Conservation (phyloP, 2,888 invertebrate genomes). For the Eupithecia abbreviata region DNA sequence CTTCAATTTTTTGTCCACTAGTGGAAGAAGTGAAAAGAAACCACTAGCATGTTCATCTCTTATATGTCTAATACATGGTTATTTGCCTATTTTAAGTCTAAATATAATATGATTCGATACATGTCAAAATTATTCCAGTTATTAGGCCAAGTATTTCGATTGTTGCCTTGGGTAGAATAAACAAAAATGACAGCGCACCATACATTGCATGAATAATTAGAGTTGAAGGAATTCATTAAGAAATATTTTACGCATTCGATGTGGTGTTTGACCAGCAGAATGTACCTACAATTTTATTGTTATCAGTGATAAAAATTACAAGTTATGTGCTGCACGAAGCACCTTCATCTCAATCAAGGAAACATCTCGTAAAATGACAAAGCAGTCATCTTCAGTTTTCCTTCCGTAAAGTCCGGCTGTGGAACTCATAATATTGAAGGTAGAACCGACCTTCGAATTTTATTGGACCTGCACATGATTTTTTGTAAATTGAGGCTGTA, state of each 20-base stretch:
- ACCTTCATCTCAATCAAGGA: slow-evolving; percentile 30
- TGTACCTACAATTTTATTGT: not conserved
- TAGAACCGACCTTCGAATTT: slow-evolving; percentile 24
- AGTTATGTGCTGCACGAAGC: not conserved
- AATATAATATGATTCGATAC: too few relatives aligned
- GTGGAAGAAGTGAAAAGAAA: too few relatives aligned
- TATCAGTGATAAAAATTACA: not conserved
- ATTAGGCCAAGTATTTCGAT: too few relatives aligned
- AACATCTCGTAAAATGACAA: slow-evolving; percentile 20
- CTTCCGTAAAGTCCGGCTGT: slow-evolving; percentile 26
- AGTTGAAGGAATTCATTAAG: not conserved
- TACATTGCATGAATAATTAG: not conserved
- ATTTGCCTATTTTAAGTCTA: too few relatives aligned
- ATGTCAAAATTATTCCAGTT: too few relatives aligned
- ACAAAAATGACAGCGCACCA: too few relatives aligned
- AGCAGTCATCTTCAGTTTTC: slow-evolving; percentile 19
- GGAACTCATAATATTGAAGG: slow-evolving; percentile 27
- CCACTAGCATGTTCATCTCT: too few relatives aligned
- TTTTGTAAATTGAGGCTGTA: not conserved
- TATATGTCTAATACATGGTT: too few relatives aligned
- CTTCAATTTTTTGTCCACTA: too few relatives aligned
- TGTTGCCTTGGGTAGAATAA: too few relatives aligned
- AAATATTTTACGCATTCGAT: too few relatives aligned
- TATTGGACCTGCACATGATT: not conserved
- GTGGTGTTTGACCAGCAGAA: not conserved